Evolutionary conservation across 2,797 vertebrate species (phyloP), one percentile per base, ranked within the genome.

Genomic region (Sebastolobus alascanus): DNA sequence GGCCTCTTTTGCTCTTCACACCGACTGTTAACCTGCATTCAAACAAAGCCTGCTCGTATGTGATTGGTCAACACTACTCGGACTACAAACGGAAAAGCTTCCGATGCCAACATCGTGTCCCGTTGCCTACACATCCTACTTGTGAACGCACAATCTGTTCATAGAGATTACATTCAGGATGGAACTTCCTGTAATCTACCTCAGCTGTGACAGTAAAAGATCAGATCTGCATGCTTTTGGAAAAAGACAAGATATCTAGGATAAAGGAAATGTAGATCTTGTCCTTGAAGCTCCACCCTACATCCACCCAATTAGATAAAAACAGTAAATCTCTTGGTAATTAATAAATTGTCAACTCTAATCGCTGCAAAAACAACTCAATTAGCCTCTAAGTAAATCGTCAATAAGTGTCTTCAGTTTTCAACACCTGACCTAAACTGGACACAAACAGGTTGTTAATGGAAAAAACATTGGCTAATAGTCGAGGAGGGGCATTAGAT

Each of bases 371-470:
- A 85, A 79, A 70, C 2, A 18, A 54, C 63, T 71, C 14, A 75
- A 69, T 83, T 67, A 74, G 29, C 14, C 60, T 82, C 54, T 58
- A 69, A 31, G 37, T 67, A 75, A 82, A 80, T 61, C 22, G 27
- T 74, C 72, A 52, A 22, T 59, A 58, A 37, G 58, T 69, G 40
- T 74, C 64, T 73, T 68, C 12, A 27, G 6, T 72, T 69, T 81
- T 43, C 35, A 79, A 78, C 63, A 72, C 37, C 72, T 72, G 61
- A 75, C 43, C 14, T 73, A n/a, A 83, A 63, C 22, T 33, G 20
- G 25, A 65, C 73, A 73, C 61, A 78, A 76, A 73, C 16, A 71
- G 80, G 52, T 68, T 75, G 43, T 73, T 79, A 79, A 83, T 80
- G 68, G 68, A 65, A 54, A 58, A 37, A 68, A 68, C 58, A 71